phyloP scores from a whole-genome alignment of 1,140 invertebrate species.

The Trachymyrmex septentrionalis region DNA sequence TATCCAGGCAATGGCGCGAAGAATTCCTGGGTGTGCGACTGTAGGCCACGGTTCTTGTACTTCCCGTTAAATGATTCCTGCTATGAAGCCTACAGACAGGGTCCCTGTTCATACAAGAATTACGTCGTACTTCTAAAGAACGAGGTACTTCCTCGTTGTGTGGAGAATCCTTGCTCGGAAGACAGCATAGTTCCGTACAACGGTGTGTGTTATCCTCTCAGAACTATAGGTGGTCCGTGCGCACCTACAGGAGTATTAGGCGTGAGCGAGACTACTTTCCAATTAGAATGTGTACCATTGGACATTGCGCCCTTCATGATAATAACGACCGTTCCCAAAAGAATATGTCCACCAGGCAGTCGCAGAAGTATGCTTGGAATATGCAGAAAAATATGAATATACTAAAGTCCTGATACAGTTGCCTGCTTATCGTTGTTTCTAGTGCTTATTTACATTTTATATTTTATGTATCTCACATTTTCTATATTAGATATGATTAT shows the following conservation, averaged over 20 bases:
- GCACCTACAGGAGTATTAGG: constrained; percentile 61
- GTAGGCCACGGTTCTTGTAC: constrained; percentile 88
- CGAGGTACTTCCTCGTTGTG: constrained; percentile 87
- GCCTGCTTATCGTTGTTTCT: not conserved
- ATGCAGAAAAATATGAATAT: constrained; percentile 68
- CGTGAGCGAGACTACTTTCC: constrained; percentile 79
- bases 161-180: constrained; percentile 87
- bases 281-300: constrained; percentile 75
- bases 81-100: constrained; percentile 88
- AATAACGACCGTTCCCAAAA: constrained; percentile 67
- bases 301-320: constrained; percentile 72
- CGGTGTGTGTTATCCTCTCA: constrained; percentile 86
- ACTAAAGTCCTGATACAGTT: not conserved
- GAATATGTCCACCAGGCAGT: constrained; percentile 78
- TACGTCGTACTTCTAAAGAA: constrained; percentile 87
- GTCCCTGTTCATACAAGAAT: constrained; percentile 87
- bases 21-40: constrained; percentile 90
- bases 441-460: not conserved
- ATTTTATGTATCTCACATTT: not conserved
- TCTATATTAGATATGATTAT: not conserved
- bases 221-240: constrained; percentile 83
- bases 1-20: constrained; percentile 88
- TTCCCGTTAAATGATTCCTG: constrained; percentile 88
- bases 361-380: constrained; percentile 74
- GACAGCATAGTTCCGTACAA: constrained; percentile 86